phyloP scores from a whole-genome alignment of 1,140 invertebrate genomes.

The Mylabris phalerata region DNA sequence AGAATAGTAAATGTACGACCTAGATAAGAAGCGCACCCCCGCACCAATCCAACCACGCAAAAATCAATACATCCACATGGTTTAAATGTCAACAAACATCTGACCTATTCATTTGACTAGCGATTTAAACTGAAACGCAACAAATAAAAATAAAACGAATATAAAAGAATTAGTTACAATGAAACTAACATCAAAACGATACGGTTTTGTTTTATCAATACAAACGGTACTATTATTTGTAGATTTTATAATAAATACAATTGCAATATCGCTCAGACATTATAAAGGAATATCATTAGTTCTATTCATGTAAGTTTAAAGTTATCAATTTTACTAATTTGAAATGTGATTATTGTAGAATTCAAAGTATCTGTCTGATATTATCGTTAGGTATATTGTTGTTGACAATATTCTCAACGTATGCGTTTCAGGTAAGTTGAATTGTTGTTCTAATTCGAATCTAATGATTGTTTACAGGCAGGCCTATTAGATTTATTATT shows the following conservation, averaged over 20 bases:
- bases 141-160: not conserved
- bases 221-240: conserved; percentile 32
- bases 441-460: conserved; percentile 17
- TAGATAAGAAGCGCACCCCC: not conserved
- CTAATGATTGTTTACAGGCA: conserved; percentile 42
- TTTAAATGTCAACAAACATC: conserved; percentile 7
- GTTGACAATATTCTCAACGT: conserved; percentile 63
- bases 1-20: too few relatives aligned
- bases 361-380: conserved; percentile 62
- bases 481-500: conserved; percentile 61
- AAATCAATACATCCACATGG: conserved; percentile 6
- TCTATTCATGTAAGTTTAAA: conserved; percentile 37
- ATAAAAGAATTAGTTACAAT: conserved; percentile 21
- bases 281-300: conserved; percentile 35
- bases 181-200: conserved; percentile 35
- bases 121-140: not conserved
- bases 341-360: conserved; percentile 43
- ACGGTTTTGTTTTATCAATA: conserved; percentile 30
- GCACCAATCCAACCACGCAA: not conserved
- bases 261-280: conserved; percentile 30
- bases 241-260: conserved; percentile 35
- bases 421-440: conserved; percentile 61
- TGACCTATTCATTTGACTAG: too few relatives aligned
- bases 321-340: conserved; percentile 12
- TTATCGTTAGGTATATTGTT: conserved; percentile 56